Percentiles rank a stretch among this genome's conserved stretches.
phyloP scores from a whole-genome alignment of 2,113 vertebrate species.

The Psittacara wagleri region DNA sequence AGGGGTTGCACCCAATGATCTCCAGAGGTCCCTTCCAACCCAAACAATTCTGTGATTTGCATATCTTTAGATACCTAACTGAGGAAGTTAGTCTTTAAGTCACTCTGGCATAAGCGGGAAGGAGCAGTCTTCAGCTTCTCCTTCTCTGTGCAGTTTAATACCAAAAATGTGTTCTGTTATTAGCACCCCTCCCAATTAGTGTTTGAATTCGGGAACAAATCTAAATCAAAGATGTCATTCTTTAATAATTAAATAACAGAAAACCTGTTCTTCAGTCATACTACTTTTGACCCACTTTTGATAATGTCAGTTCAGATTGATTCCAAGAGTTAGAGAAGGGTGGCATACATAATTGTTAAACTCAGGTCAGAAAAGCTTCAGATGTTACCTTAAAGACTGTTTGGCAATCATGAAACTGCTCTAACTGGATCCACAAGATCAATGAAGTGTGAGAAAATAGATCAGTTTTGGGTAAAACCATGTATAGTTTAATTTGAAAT shows the following conservation, averaged over 20 bases:
- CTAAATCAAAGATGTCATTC: background rate
- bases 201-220: background rate
- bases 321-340: background rate
- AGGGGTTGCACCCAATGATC: background rate
- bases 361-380: background rate
- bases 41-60: background rate
- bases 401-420: background rate
- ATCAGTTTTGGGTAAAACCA: conserved; percentile 21
- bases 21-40: background rate
- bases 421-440: background rate
- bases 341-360: background rate
- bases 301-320: background rate
- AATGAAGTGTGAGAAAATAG: conserved; percentile 26
- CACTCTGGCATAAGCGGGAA: background rate
- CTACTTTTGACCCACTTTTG: background rate
- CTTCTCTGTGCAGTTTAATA: background rate
- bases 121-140: background rate
- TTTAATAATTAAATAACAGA: background rate
- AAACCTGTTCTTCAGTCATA: background rate
- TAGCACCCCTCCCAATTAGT: background rate
- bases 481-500: conserved; percentile 23
- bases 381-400: background rate
- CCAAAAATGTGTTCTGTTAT: background rate
- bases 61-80: background rate
- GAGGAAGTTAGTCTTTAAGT: background rate